Base-by-base conservation (phyloP, 37 sponge, comb jelly and placozoan species). In the Spongilla lacustris region DNA sequence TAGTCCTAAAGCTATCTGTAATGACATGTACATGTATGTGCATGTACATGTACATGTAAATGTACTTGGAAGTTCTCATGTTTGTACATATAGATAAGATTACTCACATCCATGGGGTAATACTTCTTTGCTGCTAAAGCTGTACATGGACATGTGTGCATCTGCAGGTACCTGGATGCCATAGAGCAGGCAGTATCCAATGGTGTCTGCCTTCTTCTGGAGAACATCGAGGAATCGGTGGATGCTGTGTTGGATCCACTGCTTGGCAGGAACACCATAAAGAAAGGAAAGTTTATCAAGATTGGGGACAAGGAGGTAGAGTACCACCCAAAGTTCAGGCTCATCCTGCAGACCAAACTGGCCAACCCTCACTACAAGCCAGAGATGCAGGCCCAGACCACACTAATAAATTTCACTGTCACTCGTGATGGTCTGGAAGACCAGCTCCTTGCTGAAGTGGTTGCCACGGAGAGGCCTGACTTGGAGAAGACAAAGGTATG, bases 281-380 rank as follows among this genome's bases (percentile, higher is more conserved):
- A 98, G 94, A 98, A 98, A 76, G 99, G 99, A 78, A 91, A 92
- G 79, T 95, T 84, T 48, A 98, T 98, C 86, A 97, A 97, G 89
- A 98, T 98, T 34, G 99, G 99, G 74, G 99, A 98, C 93, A 98
- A 97, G 84, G 99, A 98, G 69, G 97, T 98, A 31, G 99, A 98
- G 80, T 98, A 96, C 74, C 89, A 93, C 72, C 92, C 95, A 0
- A 84, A 83, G 69, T 98, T 96, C 88, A 77, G 78, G 75, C 36
- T 32, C 27, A 31, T 77, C 48, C 84, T 96, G 19, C 97, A 98
- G 79, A 98, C 99, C 49, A 98, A 98, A 80, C 85, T 98, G 50
- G 99, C 99, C 35, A 98, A 98, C 66, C 99, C 99, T 74, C 99
- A 98, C 86, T 98, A 98, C 96, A 98, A 98, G 83, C 99, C 99